These are phyloP conservation scores for Drepana arcuata DNA, from an alignment of 1,140 invertebrate species.

Conservation along the genomic window DNA sequence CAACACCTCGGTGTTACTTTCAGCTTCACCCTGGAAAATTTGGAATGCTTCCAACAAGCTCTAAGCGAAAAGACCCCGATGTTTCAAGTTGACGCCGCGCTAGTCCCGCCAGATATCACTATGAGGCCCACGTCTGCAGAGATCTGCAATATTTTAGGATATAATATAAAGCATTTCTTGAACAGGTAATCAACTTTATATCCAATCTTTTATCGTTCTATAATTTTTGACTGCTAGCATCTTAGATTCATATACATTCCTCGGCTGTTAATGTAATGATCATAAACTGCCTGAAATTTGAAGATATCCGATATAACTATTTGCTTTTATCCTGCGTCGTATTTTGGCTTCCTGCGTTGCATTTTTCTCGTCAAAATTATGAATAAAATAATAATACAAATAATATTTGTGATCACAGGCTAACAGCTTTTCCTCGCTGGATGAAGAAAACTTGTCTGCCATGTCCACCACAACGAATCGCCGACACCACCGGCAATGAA, in stretches of 20 bases:
- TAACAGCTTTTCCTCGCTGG: constrained; percentile 86
- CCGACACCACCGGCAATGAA: constrained; percentile 68
- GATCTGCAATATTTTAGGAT: constrained; percentile 81
- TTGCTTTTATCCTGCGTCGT: too few species aligned
- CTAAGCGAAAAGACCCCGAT: constrained; percentile 75
- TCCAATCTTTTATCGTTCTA: constrained; percentile 2
- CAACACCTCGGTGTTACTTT: too few species aligned
- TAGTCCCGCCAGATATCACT: constrained; percentile 81
- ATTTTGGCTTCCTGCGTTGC: too few species aligned
- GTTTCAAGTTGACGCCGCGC: constrained; percentile 84
- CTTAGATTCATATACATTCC: too few species aligned
- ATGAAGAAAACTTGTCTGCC: constrained; percentile 86
- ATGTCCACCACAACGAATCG: constrained; percentile 74
- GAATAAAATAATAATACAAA: too few species aligned
- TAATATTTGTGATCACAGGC: too few species aligned
- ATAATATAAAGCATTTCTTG: constrained; percentile 77
- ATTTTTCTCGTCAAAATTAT: too few species aligned
- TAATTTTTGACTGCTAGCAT: too few species aligned
- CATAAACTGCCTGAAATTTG: too few species aligned
- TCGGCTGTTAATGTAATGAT: too few species aligned
- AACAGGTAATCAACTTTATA: constrained; percentile 55
- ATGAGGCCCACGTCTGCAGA: constrained; percentile 81
- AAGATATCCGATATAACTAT: too few species aligned
- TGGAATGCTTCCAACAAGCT: constrained; percentile 78
- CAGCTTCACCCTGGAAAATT: constrained; percentile 78